Base-by-base conservation (phyloP, 2,113 vertebrate genomes). In the Macquaria ambigua region DNA sequence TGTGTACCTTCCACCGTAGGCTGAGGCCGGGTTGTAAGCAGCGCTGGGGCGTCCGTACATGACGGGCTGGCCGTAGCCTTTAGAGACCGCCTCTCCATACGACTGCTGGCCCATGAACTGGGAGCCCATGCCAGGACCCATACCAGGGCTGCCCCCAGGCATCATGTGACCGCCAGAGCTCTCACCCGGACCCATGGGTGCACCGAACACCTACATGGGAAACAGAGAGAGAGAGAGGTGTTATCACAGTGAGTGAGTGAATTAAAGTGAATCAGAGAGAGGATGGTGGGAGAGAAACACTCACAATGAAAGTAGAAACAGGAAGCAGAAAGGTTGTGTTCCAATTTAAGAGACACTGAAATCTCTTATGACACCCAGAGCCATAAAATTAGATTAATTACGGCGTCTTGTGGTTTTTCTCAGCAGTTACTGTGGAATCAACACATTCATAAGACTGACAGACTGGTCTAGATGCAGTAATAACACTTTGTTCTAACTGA, bases 61-160 rank as follows among this genome's bases (percentile, higher is more conserved):
- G 0, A 96, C 92, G 0, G 96, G 96, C 75, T 97, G 98, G 74
- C 97, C 93, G 1, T 97, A 98, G 28, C 96, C 95, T 90, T 99
- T 99, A 39, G 92, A 91, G 4, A 94, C 90, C 0, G 97, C 88
- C 0, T 99, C 98, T 0, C 95, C 82, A 0, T 98, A 99, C 1
- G 97, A 94, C 92, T 97, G 98, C 94, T 98, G 98, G 1, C 96
- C 94, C 91, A 98, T 96, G 90, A 97, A 99, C 52, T 96, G 97
- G 0, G 97, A 96, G 67, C 89, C 86, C 90, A 94, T 92, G 6
- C 87, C 86, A 0, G 96, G 96, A 73, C 93, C 97, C 96, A 98
- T 95, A 23, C 97, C 96, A 0, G 97, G 96, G 92, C 96, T 82
- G 1, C 95, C 95, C 20, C 96, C 94, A 0, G 97, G 96, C 96